These are phyloP conservation scores for Percopsis transmontana DNA, from an alignment of 2,113 vertebrate genomes.

Conservation along the genomic window DNA sequence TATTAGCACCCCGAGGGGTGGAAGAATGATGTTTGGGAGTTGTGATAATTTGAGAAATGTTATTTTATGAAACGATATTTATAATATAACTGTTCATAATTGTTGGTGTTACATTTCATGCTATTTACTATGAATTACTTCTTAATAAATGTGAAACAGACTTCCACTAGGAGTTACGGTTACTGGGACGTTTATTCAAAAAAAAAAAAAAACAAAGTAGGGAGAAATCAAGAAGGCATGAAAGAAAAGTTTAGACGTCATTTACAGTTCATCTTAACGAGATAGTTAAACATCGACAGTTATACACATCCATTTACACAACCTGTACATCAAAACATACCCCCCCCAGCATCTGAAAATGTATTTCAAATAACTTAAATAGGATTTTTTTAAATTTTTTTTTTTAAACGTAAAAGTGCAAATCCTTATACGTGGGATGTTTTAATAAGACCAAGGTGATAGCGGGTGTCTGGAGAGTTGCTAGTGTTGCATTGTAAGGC, in stretches of 20 bases:
- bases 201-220: constrained; percentile 45
- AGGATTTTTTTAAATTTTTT: too few species aligned
- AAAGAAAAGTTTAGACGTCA: constrained; percentile 64
- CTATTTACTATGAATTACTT: background rate
- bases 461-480: constrained; percentile 25
- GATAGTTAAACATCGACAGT: constrained; percentile 75
- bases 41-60: too few species aligned
- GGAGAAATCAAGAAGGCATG: constrained; percentile 64
- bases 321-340: constrained; percentile 78
- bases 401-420: constrained; percentile 85
- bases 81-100: too few species aligned
- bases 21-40: too few species aligned
- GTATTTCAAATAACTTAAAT: constrained; percentile 83
- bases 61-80: too few species aligned
- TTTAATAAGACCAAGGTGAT: constrained; percentile 62
- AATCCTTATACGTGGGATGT: constrained; percentile 72
- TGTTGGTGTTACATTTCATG: background rate
- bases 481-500: constrained; percentile 27
- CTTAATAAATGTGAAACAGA: background rate
- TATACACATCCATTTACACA: constrained; percentile 81
- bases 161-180: constrained; percentile 25
- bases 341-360: constrained; percentile 59
- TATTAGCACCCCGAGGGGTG: too few species aligned
- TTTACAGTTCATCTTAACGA: constrained; percentile 73
- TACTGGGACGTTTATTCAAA: constrained; percentile 77